Conservation (phyloP, 2,888 invertebrate species). For the Lutraria lutraria region DNA sequence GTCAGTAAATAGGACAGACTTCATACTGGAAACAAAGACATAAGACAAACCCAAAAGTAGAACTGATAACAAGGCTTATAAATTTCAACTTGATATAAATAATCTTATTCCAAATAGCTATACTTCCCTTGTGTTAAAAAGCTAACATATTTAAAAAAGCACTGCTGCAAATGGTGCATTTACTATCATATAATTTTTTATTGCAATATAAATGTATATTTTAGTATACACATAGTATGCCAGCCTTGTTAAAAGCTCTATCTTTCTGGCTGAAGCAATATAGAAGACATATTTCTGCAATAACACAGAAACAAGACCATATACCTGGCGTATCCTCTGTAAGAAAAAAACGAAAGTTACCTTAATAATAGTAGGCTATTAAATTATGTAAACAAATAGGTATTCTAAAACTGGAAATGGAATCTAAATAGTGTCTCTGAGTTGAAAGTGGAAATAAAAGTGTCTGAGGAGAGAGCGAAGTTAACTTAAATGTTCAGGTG, state of each 20-base stretch:
- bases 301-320: constrained; percentile 3
- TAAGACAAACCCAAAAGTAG: not conserved
- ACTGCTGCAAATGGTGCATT: not conserved
- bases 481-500: no score
- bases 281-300: constrained; percentile 17
- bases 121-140: no score
- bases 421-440: no score
- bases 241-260: not conserved
- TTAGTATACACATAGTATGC: no score
- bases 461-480: no score
- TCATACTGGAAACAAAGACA: not conserved
- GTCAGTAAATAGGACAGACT: not conserved
- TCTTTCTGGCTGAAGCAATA: not conserved
- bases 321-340: not conserved
- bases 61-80: not conserved
- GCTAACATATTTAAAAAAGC: not conserved
- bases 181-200: not conserved
- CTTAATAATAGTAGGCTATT: not conserved
- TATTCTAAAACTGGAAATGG: no score
- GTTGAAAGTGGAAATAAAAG: no score
- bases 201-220: not conserved
- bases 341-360: not conserved
- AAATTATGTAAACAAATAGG: no score
- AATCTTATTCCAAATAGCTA: no score
- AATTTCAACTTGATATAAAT: not conserved